Evolutionary conservation across 2,113 vertebrate species (phyloP).

Genomic region (Trinectes maculatus): DNA sequence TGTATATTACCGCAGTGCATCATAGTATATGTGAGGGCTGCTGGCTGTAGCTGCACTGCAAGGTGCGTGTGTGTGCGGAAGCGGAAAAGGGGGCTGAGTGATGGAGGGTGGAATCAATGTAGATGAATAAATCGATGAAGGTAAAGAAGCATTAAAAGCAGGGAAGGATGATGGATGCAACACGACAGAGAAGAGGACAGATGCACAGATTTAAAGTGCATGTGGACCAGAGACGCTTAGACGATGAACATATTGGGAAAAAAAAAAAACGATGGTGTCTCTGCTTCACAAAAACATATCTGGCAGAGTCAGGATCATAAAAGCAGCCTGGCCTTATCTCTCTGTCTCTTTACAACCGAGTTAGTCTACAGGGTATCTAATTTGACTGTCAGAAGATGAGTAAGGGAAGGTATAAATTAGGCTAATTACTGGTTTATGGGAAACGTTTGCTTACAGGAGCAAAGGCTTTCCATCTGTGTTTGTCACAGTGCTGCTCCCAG

Average conservation of each 20-base stretch:
- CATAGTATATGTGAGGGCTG: conserved; percentile 81
- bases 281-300: conserved; percentile 21
- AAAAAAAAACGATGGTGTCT: conserved; percentile 34
- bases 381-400: conserved; percentile 49
- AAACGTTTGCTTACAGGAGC: conserved; percentile 49
- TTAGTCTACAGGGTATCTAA: conserved; percentile 40
- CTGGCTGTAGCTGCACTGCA: background rate
- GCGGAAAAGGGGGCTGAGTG: conserved; percentile 25
- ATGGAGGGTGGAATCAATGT: conserved; percentile 30
- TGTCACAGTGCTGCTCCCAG: conserved; percentile 13
- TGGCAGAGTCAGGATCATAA: conserved; percentile 25
- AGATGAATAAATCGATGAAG: conserved; percentile 54
- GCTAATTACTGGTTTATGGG: conserved; percentile 46
- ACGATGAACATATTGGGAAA: conserved; percentile 6
- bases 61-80: background rate
- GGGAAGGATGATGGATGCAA: conserved; percentile 42
- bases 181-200: conserved; percentile 9
- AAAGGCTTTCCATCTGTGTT: conserved; percentile 43
- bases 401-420: conserved; percentile 48
- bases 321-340: conserved; percentile 16
- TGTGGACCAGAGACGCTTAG: conserved; percentile 10
- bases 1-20: conserved; percentile 19
- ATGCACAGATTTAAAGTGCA: conserved; percentile 8
- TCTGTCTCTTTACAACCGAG: conserved; percentile 30
- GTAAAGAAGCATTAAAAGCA: conserved; percentile 32